Percentiles rank a stretch among this genome's conserved stretches.
phyloP scores from a whole-genome alignment of 2,797 vertebrate species.

The Pseudochirops corinnae region DNA sequence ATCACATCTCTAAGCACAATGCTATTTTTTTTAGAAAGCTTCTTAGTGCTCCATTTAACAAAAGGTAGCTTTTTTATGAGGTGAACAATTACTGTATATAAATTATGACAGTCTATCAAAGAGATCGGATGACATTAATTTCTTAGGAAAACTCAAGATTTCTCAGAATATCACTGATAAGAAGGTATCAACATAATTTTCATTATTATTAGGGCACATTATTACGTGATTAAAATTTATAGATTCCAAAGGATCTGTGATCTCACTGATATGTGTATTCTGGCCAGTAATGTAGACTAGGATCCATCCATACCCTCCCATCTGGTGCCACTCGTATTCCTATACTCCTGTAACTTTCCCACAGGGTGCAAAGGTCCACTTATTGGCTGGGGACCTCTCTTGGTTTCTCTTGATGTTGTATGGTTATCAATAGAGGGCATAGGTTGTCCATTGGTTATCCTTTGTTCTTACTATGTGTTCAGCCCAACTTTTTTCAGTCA shows the following conservation, averaged over 20 bases:
- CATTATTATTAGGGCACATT: slow-evolving; percentile 62
- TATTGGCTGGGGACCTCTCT: neutral
- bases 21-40: slow-evolving; percentile 17
- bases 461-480: neutral
- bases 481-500: neutral
- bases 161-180: slow-evolving; percentile 58
- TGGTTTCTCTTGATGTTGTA: neutral
- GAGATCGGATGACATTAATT: slow-evolving; percentile 52
- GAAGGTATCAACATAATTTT: slow-evolving; percentile 73
- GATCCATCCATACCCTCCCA: neutral
- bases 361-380: neutral
- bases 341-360: neutral
- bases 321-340: neutral
- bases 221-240: slow-evolving; percentile 68
- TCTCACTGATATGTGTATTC: neutral
- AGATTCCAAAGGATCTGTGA: neutral
- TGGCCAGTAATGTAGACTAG: neutral
- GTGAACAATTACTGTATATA: neutral
- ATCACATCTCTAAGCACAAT: slow-evolving; percentile 30
- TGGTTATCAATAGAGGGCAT: neutral
- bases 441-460: neutral
- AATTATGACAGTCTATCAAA: slow-evolving; percentile 41
- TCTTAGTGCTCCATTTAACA: slow-evolving; percentile 46
- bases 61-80: slow-evolving; percentile 44
- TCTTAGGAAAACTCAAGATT: slow-evolving; percentile 64